Conservation (phyloP, 2,888 invertebrate species). For the Malacosoma neustria region DNA sequence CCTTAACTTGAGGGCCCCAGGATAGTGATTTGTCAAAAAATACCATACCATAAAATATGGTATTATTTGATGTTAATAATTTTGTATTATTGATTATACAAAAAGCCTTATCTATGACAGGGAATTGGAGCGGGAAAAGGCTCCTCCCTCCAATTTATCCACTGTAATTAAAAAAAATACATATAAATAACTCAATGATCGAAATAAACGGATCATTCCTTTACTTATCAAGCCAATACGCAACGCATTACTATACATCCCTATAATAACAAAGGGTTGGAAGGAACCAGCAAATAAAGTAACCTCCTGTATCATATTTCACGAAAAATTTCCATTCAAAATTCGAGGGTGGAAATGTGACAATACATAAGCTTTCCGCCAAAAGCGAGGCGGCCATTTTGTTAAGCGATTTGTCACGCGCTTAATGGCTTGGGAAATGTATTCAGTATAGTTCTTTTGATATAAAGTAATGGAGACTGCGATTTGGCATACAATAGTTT, state of each 20-base stretch:
- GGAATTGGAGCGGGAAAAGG: too few species aligned
- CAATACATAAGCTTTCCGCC: constrained; percentile 54
- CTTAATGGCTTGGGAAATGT: constrained; percentile 78
- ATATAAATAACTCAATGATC: too few species aligned
- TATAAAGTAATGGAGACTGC: background rate
- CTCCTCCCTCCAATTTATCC: too few species aligned
- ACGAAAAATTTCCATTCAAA: constrained; percentile 33
- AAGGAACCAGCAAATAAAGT: constrained; percentile 39
- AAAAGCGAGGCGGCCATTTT: constrained; percentile 59
- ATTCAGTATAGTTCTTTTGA: constrained; percentile 33
- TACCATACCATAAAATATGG: too few species aligned
- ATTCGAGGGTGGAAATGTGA: background rate
- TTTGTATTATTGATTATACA: too few species aligned
- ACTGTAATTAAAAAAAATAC: too few species aligned
- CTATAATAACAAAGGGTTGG: constrained; percentile 48
- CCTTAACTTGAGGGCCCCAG: too few species aligned
- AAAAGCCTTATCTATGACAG: too few species aligned
- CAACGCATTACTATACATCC: constrained; percentile 19
- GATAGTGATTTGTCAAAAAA: too few species aligned
- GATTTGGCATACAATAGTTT: background rate
- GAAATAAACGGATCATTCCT: too few species aligned
- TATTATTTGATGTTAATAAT: too few species aligned
- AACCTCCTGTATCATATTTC: constrained; percentile 45
- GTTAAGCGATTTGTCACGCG: constrained; percentile 72
- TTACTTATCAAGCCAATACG: too few species aligned